A percentile compares a stretch with the other conserved stretches of the same genome.
These are phyloP conservation scores for Mizuhopecten yessoensis DNA, from an alignment of 1,140 invertebrate genomes.

Conservation along the genomic window DNA sequence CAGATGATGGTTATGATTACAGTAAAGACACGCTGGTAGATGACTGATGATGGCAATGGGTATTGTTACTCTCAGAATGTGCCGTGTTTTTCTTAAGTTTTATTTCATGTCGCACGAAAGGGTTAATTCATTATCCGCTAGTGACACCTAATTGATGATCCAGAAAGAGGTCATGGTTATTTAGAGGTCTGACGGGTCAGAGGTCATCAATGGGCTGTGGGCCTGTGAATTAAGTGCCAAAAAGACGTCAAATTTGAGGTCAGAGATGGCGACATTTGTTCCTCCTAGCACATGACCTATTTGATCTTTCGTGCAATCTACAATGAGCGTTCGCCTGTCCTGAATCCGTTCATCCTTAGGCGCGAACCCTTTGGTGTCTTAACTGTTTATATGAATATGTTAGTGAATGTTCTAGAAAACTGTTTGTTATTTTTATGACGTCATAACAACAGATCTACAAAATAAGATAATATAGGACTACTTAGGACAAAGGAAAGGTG, in stretches of 20 bases:
- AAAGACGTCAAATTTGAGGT: background rate
- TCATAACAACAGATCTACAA: too few species aligned
- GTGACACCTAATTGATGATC: background rate
- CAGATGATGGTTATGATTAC: too few species aligned
- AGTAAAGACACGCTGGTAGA: too few species aligned
- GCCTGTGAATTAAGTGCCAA: slow-evolving; percentile 11
- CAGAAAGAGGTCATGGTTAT: background rate
- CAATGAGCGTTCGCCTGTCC: background rate
- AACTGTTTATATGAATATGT: too few species aligned
- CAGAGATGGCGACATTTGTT: background rate
- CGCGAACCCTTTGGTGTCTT: background rate
- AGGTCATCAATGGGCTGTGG: background rate
- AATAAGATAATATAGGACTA: too few species aligned
- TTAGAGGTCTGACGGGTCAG: background rate
- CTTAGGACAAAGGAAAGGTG: too few species aligned
- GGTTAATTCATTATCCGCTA: background rate
- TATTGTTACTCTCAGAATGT: too few species aligned
- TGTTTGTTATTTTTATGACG: too few species aligned
- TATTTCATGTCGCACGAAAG: background rate
- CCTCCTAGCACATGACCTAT: background rate
- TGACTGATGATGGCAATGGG: too few species aligned
- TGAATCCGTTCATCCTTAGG: background rate
- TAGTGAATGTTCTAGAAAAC: too few species aligned
- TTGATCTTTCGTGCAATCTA: background rate
- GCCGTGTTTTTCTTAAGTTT: too few species aligned